Percentiles rank a stretch among this genome's conserved stretches.
These are phyloP conservation scores for Neodontobutis hainanensis DNA, from an alignment of 2,113 vertebrate genomes.

Conservation along the genomic window DNA sequence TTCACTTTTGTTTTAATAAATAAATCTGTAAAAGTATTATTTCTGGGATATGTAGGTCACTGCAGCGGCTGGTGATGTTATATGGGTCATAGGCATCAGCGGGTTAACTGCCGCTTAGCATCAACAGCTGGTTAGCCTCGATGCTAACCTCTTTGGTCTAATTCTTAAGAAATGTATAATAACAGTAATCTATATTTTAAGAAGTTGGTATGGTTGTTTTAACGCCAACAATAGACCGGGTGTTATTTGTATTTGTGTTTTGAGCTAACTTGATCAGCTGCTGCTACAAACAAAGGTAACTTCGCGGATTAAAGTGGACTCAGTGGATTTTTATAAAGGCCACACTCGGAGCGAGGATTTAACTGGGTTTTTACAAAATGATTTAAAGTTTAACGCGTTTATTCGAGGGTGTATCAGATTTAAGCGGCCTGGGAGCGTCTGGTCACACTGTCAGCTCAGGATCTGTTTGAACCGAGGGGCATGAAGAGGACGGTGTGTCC, in stretches of 20 bases:
- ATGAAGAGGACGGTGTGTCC: constrained; percentile 35
- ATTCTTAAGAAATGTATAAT: background rate
- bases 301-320: background rate
- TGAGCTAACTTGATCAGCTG: no score
- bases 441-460: background rate
- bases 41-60: constrained; percentile 53
- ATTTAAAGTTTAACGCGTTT: background rate
- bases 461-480: background rate
- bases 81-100: constrained; percentile 58
- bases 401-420: background rate
- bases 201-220: background rate
- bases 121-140: constrained; percentile 60
- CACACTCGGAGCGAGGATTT: background rate
- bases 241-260: background rate
- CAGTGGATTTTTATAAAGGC: background rate
- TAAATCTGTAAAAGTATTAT: fast-evolving
- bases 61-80: constrained; percentile 19
- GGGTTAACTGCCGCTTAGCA: constrained; percentile 38
- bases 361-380: background rate
- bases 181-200: background rate
- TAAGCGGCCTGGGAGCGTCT: background rate
- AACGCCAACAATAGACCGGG: background rate
- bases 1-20: background rate
- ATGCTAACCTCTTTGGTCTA: background rate
- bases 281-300: constrained; percentile 36